Base-by-base conservation (phyloP, 2,113 vertebrate species). In the Micronycteris hirsuta region DNA sequence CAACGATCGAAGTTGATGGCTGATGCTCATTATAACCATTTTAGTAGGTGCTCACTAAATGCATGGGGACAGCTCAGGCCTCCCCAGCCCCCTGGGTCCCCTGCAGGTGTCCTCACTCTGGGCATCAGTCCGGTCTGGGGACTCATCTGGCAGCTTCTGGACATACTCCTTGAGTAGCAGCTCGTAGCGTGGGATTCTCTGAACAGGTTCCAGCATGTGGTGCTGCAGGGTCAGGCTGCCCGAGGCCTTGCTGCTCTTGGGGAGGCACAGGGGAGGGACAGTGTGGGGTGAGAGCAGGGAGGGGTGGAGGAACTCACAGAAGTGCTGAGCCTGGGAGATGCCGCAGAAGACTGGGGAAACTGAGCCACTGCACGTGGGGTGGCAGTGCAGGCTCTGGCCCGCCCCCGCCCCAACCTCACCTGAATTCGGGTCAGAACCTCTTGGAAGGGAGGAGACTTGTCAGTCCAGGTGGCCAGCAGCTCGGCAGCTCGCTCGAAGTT, bases 141-240 rank as follows among this genome's bases (percentile, higher is more conserved):
- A 98, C 1, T 98, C 93, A 0, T 98, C 91, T 0, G 99, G 99
- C 3, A 99, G 98, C 76, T 98, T 99, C 95, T 94, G 99, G 33
- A 99, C 86, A 0, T 99, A 99, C n/a, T 99, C 99, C 91, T 98
- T 98, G 49, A 99, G 98, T 58, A 99, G 98, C 96, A 99, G 98
- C 94, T 99, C 99, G 0, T 99, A 99, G 71, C 99, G 99, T 0
- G 99, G 99, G n/a, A 99, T 98, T 91, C 99, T 98, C 98, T 99
- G 99, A 92, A 99, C 99, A 0, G 99, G 99, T 13, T 99, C 99
- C 98, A 99, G 95, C 98, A 99, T 98, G 97, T 98, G 98, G 95
- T 99, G 98, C 91, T 99, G 98, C 96, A 99, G 98, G 0, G 98
- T 99, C 71, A 99, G 98, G 96, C 96, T 99, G 84, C 98, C 98